Evolutionary conservation across 1,140 invertebrate genomes (phyloP).

Genomic region (Amyelois transitella): DNA sequence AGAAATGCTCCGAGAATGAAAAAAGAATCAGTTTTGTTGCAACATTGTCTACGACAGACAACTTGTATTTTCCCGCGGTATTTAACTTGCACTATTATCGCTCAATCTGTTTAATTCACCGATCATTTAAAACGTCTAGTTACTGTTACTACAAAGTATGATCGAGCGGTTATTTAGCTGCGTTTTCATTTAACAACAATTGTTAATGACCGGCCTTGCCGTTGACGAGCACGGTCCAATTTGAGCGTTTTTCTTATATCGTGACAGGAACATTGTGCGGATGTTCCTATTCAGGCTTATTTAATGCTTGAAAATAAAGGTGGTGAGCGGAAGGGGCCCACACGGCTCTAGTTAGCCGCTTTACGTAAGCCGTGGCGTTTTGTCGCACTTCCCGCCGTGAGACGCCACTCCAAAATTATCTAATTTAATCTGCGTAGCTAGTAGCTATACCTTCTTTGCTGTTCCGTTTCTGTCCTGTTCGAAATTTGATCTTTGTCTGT

Average conservation of each 20-base stretch:
- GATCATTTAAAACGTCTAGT: neutral
- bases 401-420: neutral
- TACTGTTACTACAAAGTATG: neutral
- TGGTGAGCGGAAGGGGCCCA: slow-evolving; percentile 23
- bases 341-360: slow-evolving; percentile 8
- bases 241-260: slow-evolving; percentile 9
- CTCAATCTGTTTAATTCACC: neutral
- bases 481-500: no score
- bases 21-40: no score
- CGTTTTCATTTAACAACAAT: slow-evolving; percentile 1
- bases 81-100: neutral
- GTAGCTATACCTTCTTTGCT: neutral
- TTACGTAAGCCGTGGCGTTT: slow-evolving; percentile 18
- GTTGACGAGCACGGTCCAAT: neutral
- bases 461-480: neutral
- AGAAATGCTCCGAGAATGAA: no score
- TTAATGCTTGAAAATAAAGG: slow-evolving; percentile 38
- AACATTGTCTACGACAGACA: no score
- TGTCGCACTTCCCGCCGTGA: slow-evolving; percentile 13
- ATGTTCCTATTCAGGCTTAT: slow-evolving; percentile 29
- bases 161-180: neutral
- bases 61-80: neutral
- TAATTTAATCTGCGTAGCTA: neutral
- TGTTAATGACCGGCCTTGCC: neutral
- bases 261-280: slow-evolving; percentile 29